Evolutionary conservation across 2,797 vertebrate genomes (phyloP), one percentile per base, ranked within the genome.

Genomic region (Sebastes cheni): DNA sequence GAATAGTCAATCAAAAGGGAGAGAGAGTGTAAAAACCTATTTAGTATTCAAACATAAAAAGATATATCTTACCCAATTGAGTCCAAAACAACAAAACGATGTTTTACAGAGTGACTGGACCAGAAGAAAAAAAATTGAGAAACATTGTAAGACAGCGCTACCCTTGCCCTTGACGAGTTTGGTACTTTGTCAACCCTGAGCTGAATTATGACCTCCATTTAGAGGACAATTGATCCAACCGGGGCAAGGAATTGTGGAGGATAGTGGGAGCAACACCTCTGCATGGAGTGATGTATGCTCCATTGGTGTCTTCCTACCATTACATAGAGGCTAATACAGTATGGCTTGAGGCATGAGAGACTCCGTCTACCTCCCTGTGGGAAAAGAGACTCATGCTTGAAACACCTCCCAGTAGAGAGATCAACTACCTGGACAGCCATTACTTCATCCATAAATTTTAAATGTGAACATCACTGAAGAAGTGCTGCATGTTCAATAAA

Each of bases 391-490:
- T 61, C 39, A 46, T 27, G 30, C 65, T 79, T 78, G 27, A 84
- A 89, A 80, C 67, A 78, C 18, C 69, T 93, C 82, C 80, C 84
- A 72, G 46, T 5, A 75, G 90, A 88, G 73, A 81, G 75, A 90
- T 91, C 79, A 83, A 32, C 76, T 70, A 58, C 68, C 67, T 79
- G 75, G 77, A 79, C 81, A 77, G 34, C 75, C 87, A 88, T 93
- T 91, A 86, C 86, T 82, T 73, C 52, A 81, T 70, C 78, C 46
- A 90, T 90, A 83, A 79, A 87, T 94, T 84, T 82, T 78, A 58
- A 70, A 77, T 64, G 73, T 67, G 88, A 89, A 84, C 73, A 76
- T 58, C 72, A 39, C 74, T 75, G 78, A 90, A 89, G 83, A 89
- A 89, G 67, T 84, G 85, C 50, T 79, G 77, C 64, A 83, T 80